Base-by-base conservation (phyloP, 2,113 vertebrate species). In the Nematolebias whitei region DNA sequence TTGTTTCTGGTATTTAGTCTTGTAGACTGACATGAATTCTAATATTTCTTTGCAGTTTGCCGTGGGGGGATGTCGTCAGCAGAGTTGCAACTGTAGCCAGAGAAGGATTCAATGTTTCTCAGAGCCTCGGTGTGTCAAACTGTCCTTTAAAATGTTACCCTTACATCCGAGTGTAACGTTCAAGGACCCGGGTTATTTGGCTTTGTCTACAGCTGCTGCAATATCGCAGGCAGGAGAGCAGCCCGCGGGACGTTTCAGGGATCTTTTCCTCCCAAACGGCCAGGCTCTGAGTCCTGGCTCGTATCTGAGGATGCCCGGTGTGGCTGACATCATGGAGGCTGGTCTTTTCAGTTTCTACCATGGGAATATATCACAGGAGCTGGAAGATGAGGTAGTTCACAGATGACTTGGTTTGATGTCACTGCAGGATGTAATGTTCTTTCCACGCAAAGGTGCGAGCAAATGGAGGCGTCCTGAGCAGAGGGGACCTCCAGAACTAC, bases 401-500 rank as follows among this genome's bases (percentile, higher is more conserved):
- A 0, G 1, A 58, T 0, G 39, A 22, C 45, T 32, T 18, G 12
- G 3, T 5, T 40, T 40, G 26, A 3, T 54, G 24, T 19, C 0
- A 18, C 19, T 1, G 12, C 12, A 24, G 4, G 32, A 63, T 50
- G 40, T n/a, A 0, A n/a, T 16, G 19, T 44, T 35, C 0, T 51
- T 44, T 45, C 15, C 16, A 11, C 29, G 2, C 15, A 38, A 81
- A 96, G 95, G 94, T 90, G 45, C 92, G 55, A 67, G 87, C 7
- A 11, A 88, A 92, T 0, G 95, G 95, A 65, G 95, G 95, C 13
- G 89, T 95, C 70, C 72, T 97, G 54, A 92, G 84, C 48, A 92
- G 92, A 74, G 93, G 94, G 14, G 95, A 97, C 79, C 93, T 96
- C 81, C 91, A 74, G 75, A 95, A 94, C 76, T 96, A 96, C 82